Evolutionary conservation across 1,140 invertebrate species (phyloP).

Genomic region (Drosophila kurseongensis): DNA sequence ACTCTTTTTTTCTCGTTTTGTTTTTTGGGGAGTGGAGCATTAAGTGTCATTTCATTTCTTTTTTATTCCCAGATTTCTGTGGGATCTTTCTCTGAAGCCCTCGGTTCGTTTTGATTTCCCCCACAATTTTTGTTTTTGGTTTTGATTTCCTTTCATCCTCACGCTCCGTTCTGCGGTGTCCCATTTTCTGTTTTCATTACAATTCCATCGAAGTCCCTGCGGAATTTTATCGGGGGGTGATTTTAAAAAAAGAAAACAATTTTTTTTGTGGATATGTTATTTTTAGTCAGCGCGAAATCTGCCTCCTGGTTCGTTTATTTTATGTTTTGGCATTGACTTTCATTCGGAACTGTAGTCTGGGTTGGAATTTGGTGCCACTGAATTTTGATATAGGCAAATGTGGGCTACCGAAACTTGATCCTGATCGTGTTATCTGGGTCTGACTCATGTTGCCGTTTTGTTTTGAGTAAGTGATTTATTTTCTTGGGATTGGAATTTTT

Average conservation of each 20-base stretch:
- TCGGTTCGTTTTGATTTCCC: slow-evolving; percentile 24
- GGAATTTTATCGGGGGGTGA: slow-evolving; percentile 10
- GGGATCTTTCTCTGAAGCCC: slow-evolving; percentile 2
- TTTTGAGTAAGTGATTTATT: background rate
- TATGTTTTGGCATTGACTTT: slow-evolving; percentile 29
- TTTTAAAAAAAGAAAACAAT: slow-evolving; percentile 22
- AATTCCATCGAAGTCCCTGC: slow-evolving; percentile 51
- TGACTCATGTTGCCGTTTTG: background rate
- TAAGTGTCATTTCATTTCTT: slow-evolving; percentile 46
- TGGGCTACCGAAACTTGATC: slow-evolving; percentile 9
- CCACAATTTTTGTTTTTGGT: slow-evolving; percentile 18
- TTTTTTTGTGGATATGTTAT: slow-evolving; percentile 38
- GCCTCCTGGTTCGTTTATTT: slow-evolving; percentile 11
- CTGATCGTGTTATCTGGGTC: background rate
- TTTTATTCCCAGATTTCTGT: slow-evolving; percentile 54
- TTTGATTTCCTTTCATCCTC: slow-evolving; percentile 60
- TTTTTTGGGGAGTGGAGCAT: slow-evolving; percentile 36
- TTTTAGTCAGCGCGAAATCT: slow-evolving; percentile 64
- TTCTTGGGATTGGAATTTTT: too few relatives aligned
- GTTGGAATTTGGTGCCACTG: background rate
- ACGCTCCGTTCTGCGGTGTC: slow-evolving; percentile 29
- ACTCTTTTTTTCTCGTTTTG: slow-evolving; percentile 9
- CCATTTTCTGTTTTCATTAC: slow-evolving; percentile 57
- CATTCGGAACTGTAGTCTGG: background rate
- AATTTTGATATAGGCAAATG: background rate